These are phyloP conservation scores for Philereme vetulata DNA, from an alignment of 2,888 invertebrate species.

Conservation along the genomic window DNA sequence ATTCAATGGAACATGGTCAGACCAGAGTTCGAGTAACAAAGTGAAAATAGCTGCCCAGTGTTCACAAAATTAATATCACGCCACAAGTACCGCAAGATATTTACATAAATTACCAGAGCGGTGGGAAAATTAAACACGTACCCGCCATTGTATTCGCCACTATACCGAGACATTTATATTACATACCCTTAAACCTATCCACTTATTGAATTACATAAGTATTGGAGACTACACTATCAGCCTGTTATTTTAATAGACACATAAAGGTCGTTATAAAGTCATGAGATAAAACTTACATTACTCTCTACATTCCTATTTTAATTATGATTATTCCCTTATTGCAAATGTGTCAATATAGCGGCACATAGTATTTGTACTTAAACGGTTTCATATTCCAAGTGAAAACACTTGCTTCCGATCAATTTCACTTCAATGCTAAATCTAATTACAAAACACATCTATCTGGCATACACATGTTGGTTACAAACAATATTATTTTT, in stretches of 20 bases:
- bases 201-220: slow-evolving; percentile 28
- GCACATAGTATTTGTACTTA: slow-evolving; percentile 51
- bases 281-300: slow-evolving; percentile 38
- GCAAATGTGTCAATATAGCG: slow-evolving; percentile 57
- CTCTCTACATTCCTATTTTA: slow-evolving; percentile 27
- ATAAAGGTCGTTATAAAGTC: slow-evolving; percentile 38
- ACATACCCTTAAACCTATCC: slow-evolving; percentile 27
- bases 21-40: slow-evolving; percentile 26
- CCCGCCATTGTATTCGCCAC: slow-evolving; percentile 68
- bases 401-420: slow-evolving; percentile 24
- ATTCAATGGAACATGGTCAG: slow-evolving; percentile 2
- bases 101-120: slow-evolving; percentile 64
- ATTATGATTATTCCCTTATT: slow-evolving; percentile 32
- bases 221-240: slow-evolving; percentile 39
- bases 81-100: slow-evolving; percentile 44
- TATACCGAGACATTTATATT: slow-evolving; percentile 59
- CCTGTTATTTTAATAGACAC: slow-evolving; percentile 36
- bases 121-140: slow-evolving; percentile 71
- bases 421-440: slow-evolving; percentile 20
- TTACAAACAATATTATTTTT: slow-evolving; percentile 51
- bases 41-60: slow-evolving; percentile 36
- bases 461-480: slow-evolving; percentile 22
- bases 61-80: slow-evolving; percentile 29
- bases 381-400: slow-evolving; percentile 38
- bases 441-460: slow-evolving; percentile 23